Evolutionary conservation across 2,888 invertebrate species (phyloP), one percentile per base, ranked within the genome.

Genomic region (Augochlorella aurata): DNA sequence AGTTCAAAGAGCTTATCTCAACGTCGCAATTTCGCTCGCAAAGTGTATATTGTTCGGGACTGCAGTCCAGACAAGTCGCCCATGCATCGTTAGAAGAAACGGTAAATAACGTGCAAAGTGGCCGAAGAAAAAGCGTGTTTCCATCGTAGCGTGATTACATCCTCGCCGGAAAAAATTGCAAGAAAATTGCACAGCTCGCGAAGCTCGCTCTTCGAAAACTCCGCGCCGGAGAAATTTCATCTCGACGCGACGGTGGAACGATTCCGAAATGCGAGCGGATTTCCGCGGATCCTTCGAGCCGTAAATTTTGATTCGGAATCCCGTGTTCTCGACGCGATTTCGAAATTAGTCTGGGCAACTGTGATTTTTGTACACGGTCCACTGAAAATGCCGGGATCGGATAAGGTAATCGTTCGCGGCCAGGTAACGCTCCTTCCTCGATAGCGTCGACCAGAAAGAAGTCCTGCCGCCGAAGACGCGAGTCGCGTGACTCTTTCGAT

Each of bases 401-500:
- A 71, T 69, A 80, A 86, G 77, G 77, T 12, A 79, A 85, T 83
- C 71, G 71, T 29, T 86, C 73, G 78, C 78, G 76, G 74, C 73
- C 38, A 38, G 38, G 83, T 83, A 75, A 77, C 66, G 78, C 52
- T 82, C 38, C 5, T 76, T 29, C 74, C 52, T 24, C 74, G 86
- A 84, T 86, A 86, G 44, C 47, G 84, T 79, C 87, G 67, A 77
- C 76, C 84, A 74, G 70, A 84, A 84, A 74, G 67, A 84, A 84
- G 82, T 38, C 38, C 3, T 7, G 2, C 38, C 2, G 61, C 67
- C 52, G 47, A 18, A 24, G 80, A 29, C 77, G 87, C 86, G 87
- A 86, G 86, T 44, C 38, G 49, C 58, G 50, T 65, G 52, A 24
- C 61, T 54, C 72, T 68, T 79, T 77, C 75, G 75, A 58, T 82